Evolutionary conservation across 2,797 vertebrate genomes (phyloP).

Genomic region (Valencia hispanica): DNA sequence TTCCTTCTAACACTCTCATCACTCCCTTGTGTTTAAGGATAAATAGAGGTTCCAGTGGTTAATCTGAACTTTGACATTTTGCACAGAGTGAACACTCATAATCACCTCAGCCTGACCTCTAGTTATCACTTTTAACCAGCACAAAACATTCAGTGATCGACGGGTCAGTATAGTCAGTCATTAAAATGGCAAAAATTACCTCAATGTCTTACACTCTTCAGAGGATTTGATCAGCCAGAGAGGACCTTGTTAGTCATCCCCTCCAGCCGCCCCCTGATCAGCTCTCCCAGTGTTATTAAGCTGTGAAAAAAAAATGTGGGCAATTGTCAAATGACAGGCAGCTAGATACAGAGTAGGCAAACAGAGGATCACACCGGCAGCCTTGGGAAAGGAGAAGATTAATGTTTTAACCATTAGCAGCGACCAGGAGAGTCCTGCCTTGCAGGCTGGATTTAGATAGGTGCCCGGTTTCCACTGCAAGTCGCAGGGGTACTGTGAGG

Average conservation of each 20-base stretch:
- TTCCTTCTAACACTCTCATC: neutral
- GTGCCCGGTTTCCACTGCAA: slow-evolving; percentile 46
- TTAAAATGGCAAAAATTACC: slow-evolving; percentile 6
- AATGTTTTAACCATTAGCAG: slow-evolving; percentile 76
- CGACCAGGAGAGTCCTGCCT: slow-evolving; percentile 51
- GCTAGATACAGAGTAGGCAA: slow-evolving; percentile 24
- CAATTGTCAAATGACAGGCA: slow-evolving; percentile 30
- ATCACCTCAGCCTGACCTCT: slow-evolving; percentile 23
- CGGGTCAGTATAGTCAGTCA: slow-evolving; percentile 39
- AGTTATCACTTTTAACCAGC: neutral
- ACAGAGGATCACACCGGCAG: slow-evolving; percentile 51
- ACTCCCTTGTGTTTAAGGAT: neutral
- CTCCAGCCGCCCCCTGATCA: slow-evolving; percentile 30
- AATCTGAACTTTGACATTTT: slow-evolving; percentile 32
- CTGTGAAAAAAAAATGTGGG: slow-evolving; percentile 28
- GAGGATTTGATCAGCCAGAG: slow-evolving; percentile 51
- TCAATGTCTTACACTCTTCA: slow-evolving; percentile 28
- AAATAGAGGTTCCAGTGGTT: neutral
- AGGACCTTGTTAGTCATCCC: slow-evolving; percentile 54
- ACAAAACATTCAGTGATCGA: neutral
- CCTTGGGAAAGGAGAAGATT: slow-evolving; percentile 58
- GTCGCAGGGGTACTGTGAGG: slow-evolving; percentile 32
- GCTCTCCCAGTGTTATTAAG: slow-evolving; percentile 30
- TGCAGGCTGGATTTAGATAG: slow-evolving; percentile 57
- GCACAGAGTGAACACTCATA: neutral